Conservation (phyloP, 2,888 invertebrate genomes). For the Xanthorhoe spadicearia region DNA sequence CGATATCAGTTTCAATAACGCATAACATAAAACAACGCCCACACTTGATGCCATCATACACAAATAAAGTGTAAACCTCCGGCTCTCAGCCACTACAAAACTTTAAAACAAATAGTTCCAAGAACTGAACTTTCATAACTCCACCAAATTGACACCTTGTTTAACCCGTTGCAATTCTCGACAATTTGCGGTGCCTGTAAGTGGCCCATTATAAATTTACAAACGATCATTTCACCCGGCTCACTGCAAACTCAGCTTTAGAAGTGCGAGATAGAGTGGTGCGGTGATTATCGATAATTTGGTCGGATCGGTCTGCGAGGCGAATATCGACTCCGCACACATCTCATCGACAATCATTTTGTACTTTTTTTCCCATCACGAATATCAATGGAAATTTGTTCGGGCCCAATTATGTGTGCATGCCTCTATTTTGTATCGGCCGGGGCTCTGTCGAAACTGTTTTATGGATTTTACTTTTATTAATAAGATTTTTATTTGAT, state of each 20-base stretch:
- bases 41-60: constrained; percentile 63
- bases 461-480: constrained; percentile 54
- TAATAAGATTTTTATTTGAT: constrained; percentile 54
- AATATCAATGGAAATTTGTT: constrained; percentile 84
- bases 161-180: constrained; percentile 77
- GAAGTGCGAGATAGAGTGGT: constrained; percentile 18
- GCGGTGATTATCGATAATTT: constrained; percentile 42
- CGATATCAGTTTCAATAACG: constrained; percentile 65
- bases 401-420: constrained; percentile 77
- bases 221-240: constrained; percentile 41
- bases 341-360: constrained; percentile 79
- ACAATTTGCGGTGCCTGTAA: constrained; percentile 81
- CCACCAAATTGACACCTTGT: constrained; percentile 84
- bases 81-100: constrained; percentile 57
- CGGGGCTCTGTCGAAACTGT: constrained; percentile 59
- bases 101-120: constrained; percentile 82
- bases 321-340: constrained; percentile 74
- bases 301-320: constrained; percentile 61
- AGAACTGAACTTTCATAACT: constrained; percentile 83
- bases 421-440: constrained; percentile 73
- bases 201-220: constrained; percentile 80
- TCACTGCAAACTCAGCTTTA: constrained; percentile 48
- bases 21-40: constrained; percentile 68
- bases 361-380: constrained; percentile 82
- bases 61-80: constrained; percentile 71